Base-by-base conservation (phyloP, 2,797 vertebrate species). In the Enteromius mattozi region DNA sequence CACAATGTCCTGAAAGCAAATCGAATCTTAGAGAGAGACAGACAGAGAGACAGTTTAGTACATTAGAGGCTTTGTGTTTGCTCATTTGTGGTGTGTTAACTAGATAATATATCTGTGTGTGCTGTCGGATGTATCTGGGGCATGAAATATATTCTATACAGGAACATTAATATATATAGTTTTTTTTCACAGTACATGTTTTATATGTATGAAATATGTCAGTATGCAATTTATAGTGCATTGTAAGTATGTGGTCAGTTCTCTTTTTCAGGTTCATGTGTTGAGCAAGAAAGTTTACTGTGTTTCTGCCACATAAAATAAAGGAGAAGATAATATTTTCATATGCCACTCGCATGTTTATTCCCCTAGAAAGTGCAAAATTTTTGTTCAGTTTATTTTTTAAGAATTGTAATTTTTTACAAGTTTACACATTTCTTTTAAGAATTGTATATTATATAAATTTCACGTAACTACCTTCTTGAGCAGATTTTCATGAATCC, bases 1-100 rank as follows among this genome's bases (percentile, higher is more conserved):
- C 75, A 69, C 54, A 70, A 82, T 78, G 68, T 69, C 42, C 66
- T 82, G n/a, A 82, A 78, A 74, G 51, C 49, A 45, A 77, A 86
- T 30, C 17, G 19, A 72, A 71, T 61, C 65, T 16, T 33, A 65
- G 40, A 63, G 45, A 51, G 16, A 74, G 59, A 54, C 45, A 65
- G 40, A 80, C 42, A 69, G 35, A 24, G 30, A 82, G 45, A 83
- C n/a, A 65, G 66, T 35, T 83, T 76, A 66, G 72, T 56, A 30
- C 42, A 65, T 75, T 66, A 75, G 30, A 82, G 14, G 70, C 54
- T 24, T 49, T 82, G 75, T 75, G 71, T 82, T 82, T 66, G 71
- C 70, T 82, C 19, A 59, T 75, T 66, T 65, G 63, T 72, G 76
- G 56, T 79, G 35, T 21, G 59, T 33, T 45, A 72, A 77, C 61